Evolutionary conservation across 2,797 vertebrate species (phyloP).

Genomic region (Melopsittacus undulatus): DNA sequence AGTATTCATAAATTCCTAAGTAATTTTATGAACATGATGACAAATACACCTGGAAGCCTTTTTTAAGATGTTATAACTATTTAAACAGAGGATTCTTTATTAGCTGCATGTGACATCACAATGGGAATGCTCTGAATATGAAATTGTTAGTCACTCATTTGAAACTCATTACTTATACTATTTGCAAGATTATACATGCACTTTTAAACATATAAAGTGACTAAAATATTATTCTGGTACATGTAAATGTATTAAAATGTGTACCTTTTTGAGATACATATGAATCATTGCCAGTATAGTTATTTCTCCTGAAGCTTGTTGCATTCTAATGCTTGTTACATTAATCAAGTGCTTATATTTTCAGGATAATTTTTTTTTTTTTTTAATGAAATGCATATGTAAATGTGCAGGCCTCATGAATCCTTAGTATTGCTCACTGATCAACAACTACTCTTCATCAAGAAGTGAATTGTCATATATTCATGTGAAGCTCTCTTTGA

Average conservation of each 20-base stretch:
- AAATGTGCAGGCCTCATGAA: not conserved
- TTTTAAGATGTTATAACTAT: not conserved
- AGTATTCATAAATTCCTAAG: not conserved
- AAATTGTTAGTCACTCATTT: not conserved
- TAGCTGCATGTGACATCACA: not conserved
- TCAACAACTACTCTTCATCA: not conserved
- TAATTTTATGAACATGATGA: not conserved
- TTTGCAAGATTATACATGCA: not conserved
- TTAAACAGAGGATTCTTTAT: not conserved
- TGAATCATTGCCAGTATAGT: not conserved
- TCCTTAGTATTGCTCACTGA: not conserved
- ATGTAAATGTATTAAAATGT: not conserved
- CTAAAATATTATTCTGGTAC: not conserved
- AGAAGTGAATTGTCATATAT: not conserved
- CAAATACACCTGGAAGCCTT: not conserved
- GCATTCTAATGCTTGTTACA: not conserved
- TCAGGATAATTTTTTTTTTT: not conserved
- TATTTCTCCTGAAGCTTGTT: not conserved
- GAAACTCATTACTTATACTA: not conserved
- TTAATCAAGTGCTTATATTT: not conserved
- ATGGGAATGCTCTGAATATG: not conserved
- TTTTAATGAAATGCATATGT: not conserved
- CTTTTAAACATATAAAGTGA: not conserved
- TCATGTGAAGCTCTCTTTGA: not conserved
- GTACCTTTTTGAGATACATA: not conserved